Evolutionary conservation across 2,888 invertebrate species (phyloP), one percentile per base, ranked within the genome.

Genomic region (Coleophora flavipennella): DNA sequence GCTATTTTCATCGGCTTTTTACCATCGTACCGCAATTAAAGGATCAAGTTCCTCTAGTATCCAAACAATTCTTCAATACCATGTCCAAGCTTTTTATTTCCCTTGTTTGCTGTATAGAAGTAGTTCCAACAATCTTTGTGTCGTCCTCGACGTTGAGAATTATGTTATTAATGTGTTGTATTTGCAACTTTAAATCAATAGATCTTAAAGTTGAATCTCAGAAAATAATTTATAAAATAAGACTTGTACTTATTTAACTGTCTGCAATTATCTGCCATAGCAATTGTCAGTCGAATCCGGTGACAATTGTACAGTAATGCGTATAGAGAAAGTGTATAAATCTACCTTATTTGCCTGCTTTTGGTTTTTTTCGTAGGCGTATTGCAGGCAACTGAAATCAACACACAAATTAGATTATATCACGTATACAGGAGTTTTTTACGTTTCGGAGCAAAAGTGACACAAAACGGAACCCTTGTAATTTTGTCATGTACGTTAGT

Each of bases 301-400:
- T 69, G 75, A 73, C 74, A 64, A 72, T 75, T 73, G 68, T 62
- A n/a, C n/a, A n/a, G n/a, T n/a, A n/a, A n/a, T n/a, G n/a, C n/a
- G n/a, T n/a, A n/a, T n/a, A n/a, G n/a, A n/a, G n/a, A n/a, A n/a
- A n/a, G n/a, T n/a, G n/a, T n/a, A n/a, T n/a, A n/a, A n/a, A n/a
- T n/a, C n/a, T n/a, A n/a, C n/a, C n/a, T n/a, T n/a, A n/a, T n/a
- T n/a, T n/a, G n/a, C n/a, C n/a, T n/a, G n/a, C n/a, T n/a, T n/a
- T n/a, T n/a, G n/a, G n/a, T n/a, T n/a, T n/a, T n/a, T n/a, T n/a
- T n/a, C n/a, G n/a, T n/a, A n/a, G n/a, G n/a, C n/a, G n/a, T n/a
- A n/a, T n/a, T n/a, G n/a, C n/a, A n/a, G n/a, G n/a, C n/a, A n/a
- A n/a, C n/a, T n/a, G n/a, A n/a, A n/a, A n/a, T n/a, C n/a, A n/a